Base-by-base conservation (phyloP, 2,888 invertebrate species). In the Rapana venosa region DNA sequence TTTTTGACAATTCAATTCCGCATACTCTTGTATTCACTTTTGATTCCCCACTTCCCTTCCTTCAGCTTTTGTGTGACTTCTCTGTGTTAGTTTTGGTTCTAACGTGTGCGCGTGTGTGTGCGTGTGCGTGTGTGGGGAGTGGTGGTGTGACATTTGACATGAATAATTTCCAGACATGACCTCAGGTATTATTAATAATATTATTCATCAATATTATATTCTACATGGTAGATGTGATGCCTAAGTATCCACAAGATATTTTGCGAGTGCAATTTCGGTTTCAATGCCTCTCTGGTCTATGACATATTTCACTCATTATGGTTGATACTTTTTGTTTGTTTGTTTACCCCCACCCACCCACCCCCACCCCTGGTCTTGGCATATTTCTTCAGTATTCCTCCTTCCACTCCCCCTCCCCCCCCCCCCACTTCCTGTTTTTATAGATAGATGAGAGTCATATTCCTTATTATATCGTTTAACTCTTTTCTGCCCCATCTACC, bases 251-350 rank as follows among this genome's bases (percentile, higher is more conserved):
- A 89, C 90, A 89, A 32, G 32, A 56, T 89, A 87, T 90, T 88
- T 87, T 90, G 89, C 89, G 91, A 90, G 91, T 91, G 91, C 91
- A 91, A 91, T 91, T 90, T 61, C 20, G 22, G 79, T 74, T 26
- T 90, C 36, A 61, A 32, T 4, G 30, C 66, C 32, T 30, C 26
- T 11, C 22, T 32, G 22, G 17, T 79, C 79, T 32, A n/a, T 8
- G 26, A 11, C n/a, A 61, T 61, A 61, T 61, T 61, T 61, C 61
- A 61, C 61, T 61, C 61, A 61, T 61, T 61, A 61, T 13, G 61
- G 15, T 61, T 61, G 15, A 58, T 61, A 2, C 6, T 22, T 61
- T 61, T 61, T 22, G 61, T 61, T 61, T 61, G 4, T 4, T 61
- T 61, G 61, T 61, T 61, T 15, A 26, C 74, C 74, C 13, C 74